A percentile compares a stretch with the other conserved stretches of the same genome.
Evolutionary conservation across 2,113 vertebrate species (phyloP).

Genomic region (Ciconia maguari): DNA sequence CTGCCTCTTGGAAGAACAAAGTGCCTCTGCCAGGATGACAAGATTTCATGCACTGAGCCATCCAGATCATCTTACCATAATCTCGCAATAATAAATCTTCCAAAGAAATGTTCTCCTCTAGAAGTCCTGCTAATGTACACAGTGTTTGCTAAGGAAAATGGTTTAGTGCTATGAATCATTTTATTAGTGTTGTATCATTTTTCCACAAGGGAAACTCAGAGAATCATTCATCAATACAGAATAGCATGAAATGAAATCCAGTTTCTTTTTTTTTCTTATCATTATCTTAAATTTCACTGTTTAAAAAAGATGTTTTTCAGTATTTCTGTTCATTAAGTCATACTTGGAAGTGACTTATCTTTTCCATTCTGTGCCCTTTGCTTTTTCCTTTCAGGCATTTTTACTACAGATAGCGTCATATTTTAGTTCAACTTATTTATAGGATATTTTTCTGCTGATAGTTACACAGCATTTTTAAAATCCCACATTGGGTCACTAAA

Average conservation of each 20-base stretch:
- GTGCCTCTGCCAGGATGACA: background rate
- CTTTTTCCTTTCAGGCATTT: background rate
- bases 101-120: conserved; percentile 4
- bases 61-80: conserved; percentile 4
- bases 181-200: background rate
- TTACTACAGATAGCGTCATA: background rate
- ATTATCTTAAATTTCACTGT: background rate
- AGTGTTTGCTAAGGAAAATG: background rate
- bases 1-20: conserved; percentile 16
- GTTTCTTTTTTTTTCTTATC: background rate
- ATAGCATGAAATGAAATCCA: background rate
- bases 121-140: background rate
- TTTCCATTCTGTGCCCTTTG: background rate
- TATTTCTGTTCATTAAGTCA: background rate
- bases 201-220: background rate
- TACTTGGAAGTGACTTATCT: background rate
- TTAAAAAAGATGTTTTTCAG: background rate
- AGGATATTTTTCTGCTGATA: background rate
- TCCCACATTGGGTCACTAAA: background rate
- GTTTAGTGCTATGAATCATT: background rate
- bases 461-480: background rate
- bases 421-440: background rate
- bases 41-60: background rate
- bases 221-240: background rate
- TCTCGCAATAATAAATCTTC: background rate